A percentile compares a stretch with the other conserved stretches of the same genome.
Conservation (phyloP, 1,140 invertebrate genomes). For the Lucilia cuprina region DNA sequence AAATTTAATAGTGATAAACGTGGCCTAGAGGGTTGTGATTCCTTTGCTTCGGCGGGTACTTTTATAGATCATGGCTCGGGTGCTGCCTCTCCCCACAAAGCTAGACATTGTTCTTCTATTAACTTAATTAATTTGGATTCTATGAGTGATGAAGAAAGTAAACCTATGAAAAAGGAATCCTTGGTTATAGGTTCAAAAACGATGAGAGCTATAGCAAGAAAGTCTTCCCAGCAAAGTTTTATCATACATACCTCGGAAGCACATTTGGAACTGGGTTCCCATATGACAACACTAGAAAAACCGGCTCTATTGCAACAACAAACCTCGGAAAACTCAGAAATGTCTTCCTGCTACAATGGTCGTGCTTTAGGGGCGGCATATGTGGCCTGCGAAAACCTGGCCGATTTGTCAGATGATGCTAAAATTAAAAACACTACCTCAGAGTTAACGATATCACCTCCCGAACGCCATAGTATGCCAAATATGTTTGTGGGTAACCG, state of each 20-base stretch:
- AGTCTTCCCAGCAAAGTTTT: conserved; percentile 51
- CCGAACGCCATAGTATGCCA: conserved; percentile 62
- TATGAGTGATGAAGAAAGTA: conserved; percentile 37
- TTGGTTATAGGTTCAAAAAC: conserved; percentile 55
- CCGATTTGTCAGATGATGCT: conserved; percentile 67
- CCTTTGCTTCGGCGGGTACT: conserved; percentile 55
- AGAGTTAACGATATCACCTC: conserved; percentile 41
- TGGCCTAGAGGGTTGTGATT: conserved; percentile 47
- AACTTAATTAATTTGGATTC: conserved; percentile 57
- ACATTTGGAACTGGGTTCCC: conserved; percentile 57
- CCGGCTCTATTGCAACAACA: conserved; percentile 8
- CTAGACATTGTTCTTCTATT: conserved; percentile 51
- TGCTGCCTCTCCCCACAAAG: background rate
- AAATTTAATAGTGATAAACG: conserved; percentile 66
- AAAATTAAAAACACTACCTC: conserved; percentile 40
- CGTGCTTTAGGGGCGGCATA: conserved; percentile 63
- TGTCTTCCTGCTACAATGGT: conserved; percentile 66
- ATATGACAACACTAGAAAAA: background rate
- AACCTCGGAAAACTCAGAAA: conserved; percentile 67
- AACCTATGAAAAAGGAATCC: conserved; percentile 51
- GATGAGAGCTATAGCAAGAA: conserved; percentile 51
- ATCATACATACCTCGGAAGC: conserved; percentile 64
- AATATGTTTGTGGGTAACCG: conserved; percentile 68
- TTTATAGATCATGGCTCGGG: conserved; percentile 61
- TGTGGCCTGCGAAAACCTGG: conserved; percentile 72